Percentiles rank a stretch among this genome's conserved stretches.
Conservation (phyloP, 2,888 invertebrate genomes). For the Ganaspis brasiliensis region DNA sequence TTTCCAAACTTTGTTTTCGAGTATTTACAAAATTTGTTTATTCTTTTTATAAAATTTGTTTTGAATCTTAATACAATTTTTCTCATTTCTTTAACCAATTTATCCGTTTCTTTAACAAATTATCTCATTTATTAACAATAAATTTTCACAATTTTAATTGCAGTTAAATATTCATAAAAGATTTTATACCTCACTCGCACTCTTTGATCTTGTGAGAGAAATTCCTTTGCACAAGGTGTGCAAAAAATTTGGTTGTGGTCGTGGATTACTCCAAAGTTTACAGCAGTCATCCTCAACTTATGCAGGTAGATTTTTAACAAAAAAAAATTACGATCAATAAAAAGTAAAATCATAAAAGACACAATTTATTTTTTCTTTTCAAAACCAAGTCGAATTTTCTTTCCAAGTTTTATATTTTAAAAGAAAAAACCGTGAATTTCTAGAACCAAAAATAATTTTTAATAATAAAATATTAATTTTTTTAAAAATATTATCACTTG, state of each 20-base stretch:
- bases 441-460: too few species aligned
- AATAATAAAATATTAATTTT: too few species aligned
- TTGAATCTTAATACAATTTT: neutral
- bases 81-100: neutral
- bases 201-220: conserved; percentile 97
- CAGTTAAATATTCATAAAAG: conserved; percentile 81
- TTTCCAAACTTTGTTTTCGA: too few species aligned
- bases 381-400: too few species aligned
- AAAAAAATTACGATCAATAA: too few species aligned
- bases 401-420: too few species aligned
- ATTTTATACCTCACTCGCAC: conserved; percentile 94
- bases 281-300: conserved; percentile 98
- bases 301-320: conserved; percentile 85
- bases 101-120: neutral
- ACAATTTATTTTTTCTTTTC: too few species aligned
- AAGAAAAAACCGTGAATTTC: too few species aligned
- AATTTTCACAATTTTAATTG: conserved; percentile 44
- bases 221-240: conserved; percentile 90
- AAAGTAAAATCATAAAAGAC: too few species aligned
- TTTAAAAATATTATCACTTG: too few species aligned
- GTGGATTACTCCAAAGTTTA: conserved; percentile 95
- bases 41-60: neutral
- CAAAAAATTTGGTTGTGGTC: conserved; percentile 91
- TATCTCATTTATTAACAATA: conserved; percentile 5
- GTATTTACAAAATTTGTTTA: neutral